Evolutionary conservation across 1,140 invertebrate genomes (phyloP).

Genomic region (Aplysia californica): DNA sequence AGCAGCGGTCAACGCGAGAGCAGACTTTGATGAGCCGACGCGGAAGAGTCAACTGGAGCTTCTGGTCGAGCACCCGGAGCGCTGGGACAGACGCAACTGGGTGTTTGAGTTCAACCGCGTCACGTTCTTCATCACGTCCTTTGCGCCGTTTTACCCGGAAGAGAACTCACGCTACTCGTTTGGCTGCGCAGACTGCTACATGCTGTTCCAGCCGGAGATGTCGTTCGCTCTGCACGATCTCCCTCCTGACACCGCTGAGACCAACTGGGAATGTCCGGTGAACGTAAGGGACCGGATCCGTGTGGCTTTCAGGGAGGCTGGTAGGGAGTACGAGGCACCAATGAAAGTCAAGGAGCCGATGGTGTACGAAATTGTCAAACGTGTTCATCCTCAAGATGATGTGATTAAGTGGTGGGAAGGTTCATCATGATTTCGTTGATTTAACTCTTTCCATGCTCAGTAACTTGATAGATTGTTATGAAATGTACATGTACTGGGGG

Average conservation of each 20-base stretch:
- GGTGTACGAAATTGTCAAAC: slow-evolving; percentile 61
- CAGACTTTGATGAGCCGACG: not conserved
- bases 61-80: slow-evolving; percentile 32
- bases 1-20: not conserved
- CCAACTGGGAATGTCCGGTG: slow-evolving; percentile 56
- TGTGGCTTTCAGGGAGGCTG: slow-evolving; percentile 53
- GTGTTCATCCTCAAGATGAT: slow-evolving; percentile 64
- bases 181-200: slow-evolving; percentile 49
- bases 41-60: not conserved
- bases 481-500: too few species aligned
- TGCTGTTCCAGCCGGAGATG: slow-evolving; percentile 63
- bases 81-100: slow-evolving; percentile 49
- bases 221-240: slow-evolving; percentile 64
- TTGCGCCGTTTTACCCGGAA: slow-evolving; percentile 60
- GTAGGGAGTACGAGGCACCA: slow-evolving; percentile 50
- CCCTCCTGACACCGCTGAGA: slow-evolving; percentile 52
- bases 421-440: not conserved
- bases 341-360: slow-evolving; percentile 48
- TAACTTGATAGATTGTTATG: too few species aligned
- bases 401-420: slow-evolving; percentile 6
- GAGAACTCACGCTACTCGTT: slow-evolving; percentile 52
- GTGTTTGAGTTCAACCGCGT: slow-evolving; percentile 62
- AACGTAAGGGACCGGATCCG: slow-evolving; percentile 60
- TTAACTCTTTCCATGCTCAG: too few species aligned
- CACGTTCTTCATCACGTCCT: slow-evolving; percentile 64